Percentiles rank a stretch among this genome's conserved stretches.
Conservation (phyloP, 2,113 vertebrate genomes). For the Corvus hawaiiensis region DNA sequence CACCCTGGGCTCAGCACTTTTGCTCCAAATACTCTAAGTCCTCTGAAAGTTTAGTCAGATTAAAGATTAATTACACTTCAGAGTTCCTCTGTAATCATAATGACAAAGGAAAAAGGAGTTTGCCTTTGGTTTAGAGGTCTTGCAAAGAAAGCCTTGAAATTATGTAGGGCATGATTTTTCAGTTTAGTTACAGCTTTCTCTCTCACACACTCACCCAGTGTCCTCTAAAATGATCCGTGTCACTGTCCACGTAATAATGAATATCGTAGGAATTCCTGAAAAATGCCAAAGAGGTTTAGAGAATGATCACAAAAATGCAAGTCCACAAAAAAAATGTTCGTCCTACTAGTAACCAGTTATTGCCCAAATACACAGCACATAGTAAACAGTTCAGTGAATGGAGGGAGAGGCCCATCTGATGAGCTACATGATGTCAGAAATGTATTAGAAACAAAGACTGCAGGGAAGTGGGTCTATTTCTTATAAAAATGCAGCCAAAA, state of each 20-base stretch:
- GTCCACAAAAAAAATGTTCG: background rate
- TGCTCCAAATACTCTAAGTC: background rate
- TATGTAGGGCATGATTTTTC: background rate
- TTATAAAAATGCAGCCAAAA: background rate
- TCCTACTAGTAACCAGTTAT: background rate
- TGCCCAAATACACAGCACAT: background rate
- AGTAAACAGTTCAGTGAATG: background rate
- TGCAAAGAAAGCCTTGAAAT: background rate
- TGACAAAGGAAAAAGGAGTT: background rate
- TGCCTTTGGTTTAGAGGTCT: background rate
- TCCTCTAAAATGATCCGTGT: conserved; percentile 85
- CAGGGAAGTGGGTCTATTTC: background rate
- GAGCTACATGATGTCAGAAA: background rate
- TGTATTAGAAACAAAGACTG: background rate
- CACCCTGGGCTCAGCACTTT: background rate
- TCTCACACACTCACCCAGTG: conserved; percentile 77
- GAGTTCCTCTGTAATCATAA: background rate
- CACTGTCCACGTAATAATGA: conserved; percentile 78
- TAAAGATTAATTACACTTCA: background rate
- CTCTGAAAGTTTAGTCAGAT: background rate
- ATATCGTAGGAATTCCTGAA: conserved; percentile 83
- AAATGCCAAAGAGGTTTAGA: background rate
- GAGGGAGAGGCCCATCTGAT: background rate
- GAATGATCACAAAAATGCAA: background rate
- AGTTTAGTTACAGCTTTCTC: background rate